Percentiles rank a stretch among this genome's conserved stretches.
Conservation (phyloP, 2,888 invertebrate genomes). For the Halictus ligatus region DNA sequence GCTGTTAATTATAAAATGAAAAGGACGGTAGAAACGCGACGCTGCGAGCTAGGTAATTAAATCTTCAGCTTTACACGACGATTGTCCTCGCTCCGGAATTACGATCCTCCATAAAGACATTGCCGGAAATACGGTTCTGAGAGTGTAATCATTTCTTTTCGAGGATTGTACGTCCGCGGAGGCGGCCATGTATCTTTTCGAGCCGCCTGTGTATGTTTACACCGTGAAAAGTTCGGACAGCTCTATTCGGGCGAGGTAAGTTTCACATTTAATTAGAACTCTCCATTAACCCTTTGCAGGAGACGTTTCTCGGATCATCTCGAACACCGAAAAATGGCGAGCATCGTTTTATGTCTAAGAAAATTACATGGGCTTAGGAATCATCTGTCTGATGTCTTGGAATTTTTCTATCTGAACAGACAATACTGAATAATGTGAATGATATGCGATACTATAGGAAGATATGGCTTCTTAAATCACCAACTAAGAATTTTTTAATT, state of each 20-base stretch:
- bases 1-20: background rate
- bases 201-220: background rate
- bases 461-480: no score
- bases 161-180: background rate
- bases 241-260: background rate
- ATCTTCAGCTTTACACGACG: background rate
- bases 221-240: background rate
- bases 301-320: no score
- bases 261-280: background rate
- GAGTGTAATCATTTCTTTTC: background rate
- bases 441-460: no score
- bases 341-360: no score
- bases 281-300: background rate
- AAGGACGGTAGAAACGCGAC: background rate
- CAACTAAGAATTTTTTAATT: no score
- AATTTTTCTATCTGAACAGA: no score
- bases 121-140: background rate
- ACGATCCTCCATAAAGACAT: background rate
- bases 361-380: no score
- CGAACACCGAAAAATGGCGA: no score
- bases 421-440: no score
- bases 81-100: background rate
- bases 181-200: background rate
- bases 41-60: background rate
- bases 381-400: no score